A percentile compares a stretch with the other conserved stretches of the same genome.
These are phyloP conservation scores for Lycocorax pyrrhopterus DNA, from an alignment of 2,113 vertebrate genomes.

Conservation along the genomic window DNA sequence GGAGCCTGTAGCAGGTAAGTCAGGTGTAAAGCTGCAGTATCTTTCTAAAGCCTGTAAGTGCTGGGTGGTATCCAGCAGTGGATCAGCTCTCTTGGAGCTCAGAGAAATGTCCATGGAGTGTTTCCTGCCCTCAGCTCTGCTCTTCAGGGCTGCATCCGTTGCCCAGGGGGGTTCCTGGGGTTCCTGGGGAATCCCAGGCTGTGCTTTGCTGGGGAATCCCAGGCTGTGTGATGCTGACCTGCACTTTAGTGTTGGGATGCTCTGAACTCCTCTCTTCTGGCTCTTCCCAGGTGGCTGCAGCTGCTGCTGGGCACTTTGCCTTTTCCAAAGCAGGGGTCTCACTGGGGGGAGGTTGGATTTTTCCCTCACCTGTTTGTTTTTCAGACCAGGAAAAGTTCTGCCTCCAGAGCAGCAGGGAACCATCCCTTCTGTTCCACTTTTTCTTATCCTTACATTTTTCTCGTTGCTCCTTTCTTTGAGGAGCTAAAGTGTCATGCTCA, in stretches of 20 bases:
- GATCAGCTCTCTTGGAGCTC: neutral
- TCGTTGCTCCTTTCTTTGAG: neutral
- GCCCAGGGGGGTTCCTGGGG: neutral
- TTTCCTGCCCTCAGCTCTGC: neutral
- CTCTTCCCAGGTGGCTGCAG: neutral
- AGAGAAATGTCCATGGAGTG: accelerated
- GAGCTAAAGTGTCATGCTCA: neutral
- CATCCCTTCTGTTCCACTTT: neutral
- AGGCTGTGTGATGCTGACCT: neutral
- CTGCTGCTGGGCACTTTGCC: neutral
- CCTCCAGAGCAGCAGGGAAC: neutral
- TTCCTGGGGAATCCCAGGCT: too few relatives aligned
- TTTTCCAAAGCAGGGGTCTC: neutral
- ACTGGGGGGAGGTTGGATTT: neutral
- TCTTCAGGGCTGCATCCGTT: neutral
- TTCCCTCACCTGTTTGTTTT: neutral
- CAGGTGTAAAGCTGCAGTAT: neutral
- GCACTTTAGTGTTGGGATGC: neutral
- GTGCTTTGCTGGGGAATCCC: neutral
- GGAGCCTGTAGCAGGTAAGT: neutral
- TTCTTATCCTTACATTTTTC: neutral
- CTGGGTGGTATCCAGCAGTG: neutral
- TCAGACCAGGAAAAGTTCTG: neutral
- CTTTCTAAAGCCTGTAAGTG: neutral
- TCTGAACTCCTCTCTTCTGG: neutral